Evolutionary conservation across 1,140 invertebrate genomes (phyloP), one percentile per base, ranked within the genome.

Genomic region (Formica exsecta): DNA sequence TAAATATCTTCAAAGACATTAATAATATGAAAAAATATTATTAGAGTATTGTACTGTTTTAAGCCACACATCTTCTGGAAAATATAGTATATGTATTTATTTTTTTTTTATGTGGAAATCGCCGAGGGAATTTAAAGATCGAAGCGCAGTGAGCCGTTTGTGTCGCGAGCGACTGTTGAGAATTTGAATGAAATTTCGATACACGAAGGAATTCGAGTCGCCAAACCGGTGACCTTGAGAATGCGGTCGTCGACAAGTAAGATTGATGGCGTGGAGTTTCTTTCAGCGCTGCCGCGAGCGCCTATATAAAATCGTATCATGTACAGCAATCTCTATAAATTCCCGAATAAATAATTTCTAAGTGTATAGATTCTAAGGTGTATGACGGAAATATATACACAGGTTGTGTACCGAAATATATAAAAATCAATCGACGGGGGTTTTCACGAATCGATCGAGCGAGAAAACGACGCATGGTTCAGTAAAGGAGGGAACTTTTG

Each of bases 161-260:
- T 57, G 25, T 61, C 38, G 25, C 29, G 7, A 44, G 57, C 70
- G 57, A 86, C 75, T 59, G 70, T 32, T 16, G 71, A 57, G 86
- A 88, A 87, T 89, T 88, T 71, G 86, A 88, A 88, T 85, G 86
- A 87, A 84, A 89, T 85, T 88, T 88, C 80, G 87, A 88, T 61
- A 77, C 77, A 66, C 64, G 59, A 5, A 48, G 22, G 86, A 85
- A 88, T 87, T 68, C 38, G 79, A 88, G 57, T 87, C 11, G 71
- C 22, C 16, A 65, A 57, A 32, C 11, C 22, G 59, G 13, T 44
- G 86, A 75, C 77, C 87, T 88, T 87, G 86, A 38, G 36, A 22
- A 41, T 19, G 51, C 29, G 29, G 32, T 75, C 76, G 51, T 59
- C 57, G 38, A 81, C 73, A 32, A 54, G 36, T 59, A 51, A 87